Evolutionary conservation across 2,888 invertebrate species (phyloP).

Genomic region (Drosophila paranaensis): DNA sequence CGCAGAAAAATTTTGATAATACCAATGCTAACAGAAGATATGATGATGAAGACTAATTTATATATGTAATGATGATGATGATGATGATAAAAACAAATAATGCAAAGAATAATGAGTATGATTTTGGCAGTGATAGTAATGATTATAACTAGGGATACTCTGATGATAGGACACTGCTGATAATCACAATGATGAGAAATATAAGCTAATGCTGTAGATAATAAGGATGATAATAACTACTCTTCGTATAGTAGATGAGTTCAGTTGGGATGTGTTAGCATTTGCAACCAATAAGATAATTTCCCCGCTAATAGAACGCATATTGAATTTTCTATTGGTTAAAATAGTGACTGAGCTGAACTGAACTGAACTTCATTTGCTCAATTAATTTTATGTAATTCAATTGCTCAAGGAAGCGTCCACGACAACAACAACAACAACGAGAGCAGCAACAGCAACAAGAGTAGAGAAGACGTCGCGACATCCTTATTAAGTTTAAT

Average conservation of each 20-base stretch:
- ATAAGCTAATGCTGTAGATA: too few relatives aligned
- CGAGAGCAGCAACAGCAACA: neutral
- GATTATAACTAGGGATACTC: neutral
- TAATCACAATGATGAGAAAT: too few relatives aligned
- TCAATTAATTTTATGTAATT: constrained; percentile 75
- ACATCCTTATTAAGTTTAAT: constrained; percentile 76
- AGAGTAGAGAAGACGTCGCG: constrained; percentile 28
- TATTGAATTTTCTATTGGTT: constrained; percentile 3
- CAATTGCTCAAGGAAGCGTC: constrained; percentile 57
- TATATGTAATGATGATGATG: neutral
- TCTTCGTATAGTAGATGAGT: too few relatives aligned
- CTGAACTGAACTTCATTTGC: constrained; percentile 47
- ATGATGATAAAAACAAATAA: too few relatives aligned
- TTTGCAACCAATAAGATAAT: neutral
- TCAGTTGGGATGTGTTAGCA: neutral
- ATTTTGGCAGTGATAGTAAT: neutral
- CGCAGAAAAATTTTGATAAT: neutral
- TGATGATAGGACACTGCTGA: too few relatives aligned
- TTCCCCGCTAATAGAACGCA: neutral
- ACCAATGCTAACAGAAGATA: neutral
- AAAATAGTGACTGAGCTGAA: neutral
- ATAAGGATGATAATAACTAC: neutral
- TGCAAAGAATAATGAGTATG: too few relatives aligned
- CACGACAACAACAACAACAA: constrained; percentile 36
- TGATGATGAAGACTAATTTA: neutral